Evolutionary conservation across 1,140 invertebrate genomes (phyloP), one percentile per base, ranked within the genome.

Genomic region (Drosophila truncata): DNA sequence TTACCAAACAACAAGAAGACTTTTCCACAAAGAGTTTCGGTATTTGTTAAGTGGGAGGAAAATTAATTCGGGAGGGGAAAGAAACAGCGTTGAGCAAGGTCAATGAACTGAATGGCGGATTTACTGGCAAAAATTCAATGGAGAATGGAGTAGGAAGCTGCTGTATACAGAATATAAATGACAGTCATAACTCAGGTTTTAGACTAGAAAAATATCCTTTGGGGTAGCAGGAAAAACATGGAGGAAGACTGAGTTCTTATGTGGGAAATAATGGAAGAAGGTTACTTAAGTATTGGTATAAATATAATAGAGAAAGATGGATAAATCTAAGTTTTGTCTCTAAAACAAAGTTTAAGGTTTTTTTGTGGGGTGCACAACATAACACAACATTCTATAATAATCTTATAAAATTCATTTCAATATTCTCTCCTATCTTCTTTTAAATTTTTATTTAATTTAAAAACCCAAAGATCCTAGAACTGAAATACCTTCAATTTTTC

Each of bases 81-180:
- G 13, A 20, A 39, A 39, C 14, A 37, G 11, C 33, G 14, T 46
- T 27, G 13, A 14, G 25, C 35, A 23, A 72, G 69, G 66, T 72
- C 69, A 72, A 70, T 72, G 69, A 72, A 72, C 69, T 59, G 27
- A 8, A 14, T 18, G 25, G 25, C 27, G 23, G n/a, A 25, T 49
- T 59, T 41, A 13, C n/a, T 33, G 29, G 20, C 13, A 20, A 14
- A 33, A 66, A 65, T 54, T 66, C 29, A 13, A 33, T 18, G 31
- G 47, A 11, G 29, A 47, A n/a, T n/a, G 14, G 52, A n/a, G 9
- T 2, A 37, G 49, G 33, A 49, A 23, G 35, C 37, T 41, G 35
- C 37, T 41, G 35, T n/a, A 67, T 47, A 59, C 41, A 25, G 66
- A 72, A 59, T 59, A 72, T 50, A 72, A 72, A 72, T 72, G 49